Base-by-base conservation (phyloP, 2,797 vertebrate species). In the Microctenopoma stevenorrisi region DNA sequence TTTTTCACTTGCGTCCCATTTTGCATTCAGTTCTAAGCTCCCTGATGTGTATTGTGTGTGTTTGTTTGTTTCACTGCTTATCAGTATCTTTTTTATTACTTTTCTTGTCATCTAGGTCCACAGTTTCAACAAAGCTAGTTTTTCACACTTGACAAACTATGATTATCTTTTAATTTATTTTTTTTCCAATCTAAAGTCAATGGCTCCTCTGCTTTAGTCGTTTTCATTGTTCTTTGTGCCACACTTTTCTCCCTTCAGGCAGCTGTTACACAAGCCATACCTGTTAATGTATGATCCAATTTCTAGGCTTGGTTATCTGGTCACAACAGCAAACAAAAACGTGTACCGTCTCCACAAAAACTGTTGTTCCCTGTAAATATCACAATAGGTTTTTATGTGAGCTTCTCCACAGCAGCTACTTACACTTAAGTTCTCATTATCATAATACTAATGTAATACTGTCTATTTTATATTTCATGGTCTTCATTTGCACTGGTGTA, bases 261-360 rank as follows among this genome's bases (percentile, higher is more conserved):
- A 13, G 30, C 1, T 1, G 5, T 76, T 64, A 53, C 52, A 66
- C 64, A 72, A 79, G 46, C 70, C 72, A 72, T 72, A 63, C 22
- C 8, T 33, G 8, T 54, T 58, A 44, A 18, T 18, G 25, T 68
- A 28, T 28, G 38, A 33, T 53, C 5, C 10, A 44, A 51, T 14
- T 2, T 12, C 28, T 66, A 30, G 48, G 44, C 7, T 5, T n/a
- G n/a, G 22, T 53, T 14, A 16, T n/a, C n/a, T 52, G 25, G 37
- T 51, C 16, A 38, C 26, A 74, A 26, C 2, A 64, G 40, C 25
- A 37, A 0, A 18, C 16, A 46, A 18, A 46, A 46, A 46, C 14
- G 3, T 65, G 12, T 22, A 58, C 38, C 52, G 48, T 52, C 52
- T 64, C 25, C 6, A 43, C 2, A 42, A 26, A 43, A 33, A 48